A percentile compares a stretch with the other conserved stretches of the same genome.
Conservation (phyloP, 2,113 vertebrate genomes). For the Gallinago undulata region DNA sequence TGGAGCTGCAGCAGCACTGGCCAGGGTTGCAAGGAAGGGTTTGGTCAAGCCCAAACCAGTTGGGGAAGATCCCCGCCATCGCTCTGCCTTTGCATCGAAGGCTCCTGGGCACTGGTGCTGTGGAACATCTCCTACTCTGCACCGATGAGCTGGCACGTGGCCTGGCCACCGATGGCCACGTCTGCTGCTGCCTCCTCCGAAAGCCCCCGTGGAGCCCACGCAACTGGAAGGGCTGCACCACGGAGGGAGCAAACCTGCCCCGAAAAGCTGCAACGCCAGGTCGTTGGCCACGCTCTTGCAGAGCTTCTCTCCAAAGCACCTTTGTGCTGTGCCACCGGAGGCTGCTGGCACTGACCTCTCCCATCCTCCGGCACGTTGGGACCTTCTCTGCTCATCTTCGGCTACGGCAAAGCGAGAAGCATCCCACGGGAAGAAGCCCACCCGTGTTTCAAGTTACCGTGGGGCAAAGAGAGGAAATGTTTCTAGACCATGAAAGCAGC, state of each 20-base stretch:
- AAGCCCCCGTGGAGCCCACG: accelerated
- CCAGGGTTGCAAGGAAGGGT: neutral
- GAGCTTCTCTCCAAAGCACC: neutral
- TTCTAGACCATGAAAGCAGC: neutral
- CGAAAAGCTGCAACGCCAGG: accelerated
- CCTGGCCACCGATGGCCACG: neutral
- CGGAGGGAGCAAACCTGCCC: neutral
- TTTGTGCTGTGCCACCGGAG: neutral
- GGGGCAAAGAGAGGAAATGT: conserved; percentile 36
- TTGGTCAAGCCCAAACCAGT: neutral
- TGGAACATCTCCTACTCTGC: neutral
- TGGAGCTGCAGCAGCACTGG: neutral
- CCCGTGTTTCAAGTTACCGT: neutral
- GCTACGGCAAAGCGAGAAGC: neutral
- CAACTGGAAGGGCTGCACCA: neutral
- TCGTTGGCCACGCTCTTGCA: accelerated
- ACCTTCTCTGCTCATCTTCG: neutral
- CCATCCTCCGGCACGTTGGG: accelerated
- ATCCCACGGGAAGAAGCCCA: neutral
- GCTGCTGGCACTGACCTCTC: neutral
- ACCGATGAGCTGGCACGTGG: accelerated
- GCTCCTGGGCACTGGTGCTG: neutral
- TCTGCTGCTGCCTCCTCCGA: neutral
- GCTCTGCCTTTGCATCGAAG: neutral
- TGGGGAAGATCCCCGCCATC: neutral